Evolutionary conservation across 2,113 vertebrate genomes (phyloP).

Genomic region (Petroica traversi): DNA sequence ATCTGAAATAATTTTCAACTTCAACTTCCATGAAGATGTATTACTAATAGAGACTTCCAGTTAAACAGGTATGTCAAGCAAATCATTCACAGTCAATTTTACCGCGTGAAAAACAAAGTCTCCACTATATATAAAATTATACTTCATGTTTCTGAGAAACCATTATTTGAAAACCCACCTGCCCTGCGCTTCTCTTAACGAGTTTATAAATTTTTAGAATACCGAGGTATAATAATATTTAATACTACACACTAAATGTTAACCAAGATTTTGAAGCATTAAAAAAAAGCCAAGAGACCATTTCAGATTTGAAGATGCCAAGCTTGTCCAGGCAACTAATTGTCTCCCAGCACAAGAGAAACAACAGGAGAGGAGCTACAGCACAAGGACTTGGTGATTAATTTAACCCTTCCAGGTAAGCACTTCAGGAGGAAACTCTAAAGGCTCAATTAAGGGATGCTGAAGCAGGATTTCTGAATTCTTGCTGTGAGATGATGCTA

Average conservation of each 20-base stretch:
- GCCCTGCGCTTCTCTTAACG: constrained; percentile 18
- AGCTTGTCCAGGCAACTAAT: constrained; percentile 30
- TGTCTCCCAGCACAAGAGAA: constrained; percentile 6
- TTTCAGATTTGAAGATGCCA: constrained; percentile 33
- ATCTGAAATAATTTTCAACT: background rate
- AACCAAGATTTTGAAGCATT: constrained; percentile 22
- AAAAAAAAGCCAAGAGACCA: constrained; percentile 18
- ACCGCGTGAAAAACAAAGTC: background rate
- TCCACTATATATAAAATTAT: background rate
- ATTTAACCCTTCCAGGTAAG: constrained; percentile 47
- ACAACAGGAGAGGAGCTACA: background rate
- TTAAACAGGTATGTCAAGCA: background rate
- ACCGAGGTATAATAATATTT: constrained; percentile 1
- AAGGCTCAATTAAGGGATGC: constrained; percentile 9
- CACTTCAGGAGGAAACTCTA: background rate
- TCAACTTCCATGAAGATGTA: background rate
- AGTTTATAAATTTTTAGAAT: constrained; percentile 63
- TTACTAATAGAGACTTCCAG: background rate
- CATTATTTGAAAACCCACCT: background rate
- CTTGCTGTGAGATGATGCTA: constrained; percentile 25
- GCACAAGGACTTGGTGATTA: background rate
- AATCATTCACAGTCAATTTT: background rate
- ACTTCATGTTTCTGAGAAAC: constrained; percentile 28
- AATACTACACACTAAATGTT: constrained; percentile 47
- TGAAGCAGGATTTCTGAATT: background rate